phyloP scores from a whole-genome alignment of 1,140 invertebrate species.

The Oryzaephilus surinamensis region DNA sequence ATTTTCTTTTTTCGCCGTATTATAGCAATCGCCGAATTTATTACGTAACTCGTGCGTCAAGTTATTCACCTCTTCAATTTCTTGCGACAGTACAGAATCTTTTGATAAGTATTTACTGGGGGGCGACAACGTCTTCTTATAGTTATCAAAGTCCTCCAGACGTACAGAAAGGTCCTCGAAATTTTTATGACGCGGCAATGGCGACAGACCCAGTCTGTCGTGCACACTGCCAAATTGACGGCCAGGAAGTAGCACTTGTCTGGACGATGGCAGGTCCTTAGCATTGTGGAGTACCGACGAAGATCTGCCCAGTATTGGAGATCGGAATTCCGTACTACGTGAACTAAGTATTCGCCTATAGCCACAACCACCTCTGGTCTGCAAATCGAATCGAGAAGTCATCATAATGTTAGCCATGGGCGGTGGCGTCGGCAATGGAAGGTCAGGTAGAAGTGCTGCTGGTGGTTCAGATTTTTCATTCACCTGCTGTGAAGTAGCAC shows the following conservation, averaged over 20 bases:
- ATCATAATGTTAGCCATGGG: constrained; percentile 33
- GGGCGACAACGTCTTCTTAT: not conserved
- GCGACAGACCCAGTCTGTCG: constrained; percentile 19
- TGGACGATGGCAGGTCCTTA: not conserved
- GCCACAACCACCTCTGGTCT: constrained; percentile 20
- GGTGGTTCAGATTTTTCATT: constrained; percentile 4
- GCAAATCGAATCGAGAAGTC: constrained; percentile 27
- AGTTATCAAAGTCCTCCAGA: constrained; percentile 11
- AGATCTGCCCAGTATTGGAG: constrained; percentile 23
- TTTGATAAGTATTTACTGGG: constrained; percentile 26
- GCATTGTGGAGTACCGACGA: constrained; percentile 10
- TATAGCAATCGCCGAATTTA: constrained; percentile 18
- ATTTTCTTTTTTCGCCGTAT: too few species aligned
- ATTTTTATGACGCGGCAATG: constrained; percentile 22
- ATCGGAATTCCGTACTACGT: constrained; percentile 23
- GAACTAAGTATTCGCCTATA: constrained; percentile 26
- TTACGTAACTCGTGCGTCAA: constrained; percentile 23
- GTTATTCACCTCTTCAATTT: constrained; percentile 29
- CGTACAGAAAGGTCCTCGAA: constrained; percentile 17
- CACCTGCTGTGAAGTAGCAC: not conserved
- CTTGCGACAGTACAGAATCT: constrained; percentile 25
- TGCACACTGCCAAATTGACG: constrained; percentile 6
- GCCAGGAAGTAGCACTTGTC: too few species aligned
- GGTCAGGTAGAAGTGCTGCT: constrained; percentile 24
- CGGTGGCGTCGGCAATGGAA: constrained; percentile 33